Conservation (phyloP, 2,888 invertebrate species). For the Cephonodes hylas region DNA sequence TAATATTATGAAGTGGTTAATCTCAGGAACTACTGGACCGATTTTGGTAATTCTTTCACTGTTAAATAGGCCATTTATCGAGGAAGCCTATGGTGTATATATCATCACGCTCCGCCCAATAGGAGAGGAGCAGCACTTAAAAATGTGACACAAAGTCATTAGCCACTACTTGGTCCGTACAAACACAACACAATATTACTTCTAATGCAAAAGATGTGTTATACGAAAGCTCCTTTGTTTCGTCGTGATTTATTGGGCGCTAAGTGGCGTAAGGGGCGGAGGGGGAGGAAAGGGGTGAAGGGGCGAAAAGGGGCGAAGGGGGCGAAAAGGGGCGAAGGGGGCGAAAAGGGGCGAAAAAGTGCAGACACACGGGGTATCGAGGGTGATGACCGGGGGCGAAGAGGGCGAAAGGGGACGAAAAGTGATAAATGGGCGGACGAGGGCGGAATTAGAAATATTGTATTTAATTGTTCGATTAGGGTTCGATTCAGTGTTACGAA, state of each 20-base stretch:
- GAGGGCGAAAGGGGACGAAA: conserved; percentile 16
- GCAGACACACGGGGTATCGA: too few species aligned
- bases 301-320: conserved; percentile 17
- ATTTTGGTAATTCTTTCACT: too few species aligned
- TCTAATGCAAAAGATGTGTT: neutral
- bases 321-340: neutral
- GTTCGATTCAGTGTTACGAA: too few species aligned
- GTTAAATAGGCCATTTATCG: too few species aligned
- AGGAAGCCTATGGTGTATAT: too few species aligned
- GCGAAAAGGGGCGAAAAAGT: conserved; percentile 3
- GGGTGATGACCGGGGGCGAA: conserved; percentile 18
- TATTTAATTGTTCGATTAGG: too few species aligned
- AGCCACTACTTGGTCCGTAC: too few species aligned
- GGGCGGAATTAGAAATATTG: neutral
- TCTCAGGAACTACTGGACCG: too few species aligned
- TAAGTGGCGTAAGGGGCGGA: neutral
- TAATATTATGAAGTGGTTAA: too few species aligned
- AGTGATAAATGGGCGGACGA: neutral
- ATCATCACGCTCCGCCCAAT: too few species aligned
- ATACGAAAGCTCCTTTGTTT: neutral
- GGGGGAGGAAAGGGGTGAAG: conserved; percentile 13
- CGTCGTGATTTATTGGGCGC: neutral
- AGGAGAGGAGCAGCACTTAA: too few species aligned
- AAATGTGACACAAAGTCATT: too few species aligned
- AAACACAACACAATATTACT: neutral